A percentile compares a stretch with the other conserved stretches of the same genome.
Evolutionary conservation across 1,140 invertebrate genomes (phyloP).

Genomic region (Bombus impatiens): DNA sequence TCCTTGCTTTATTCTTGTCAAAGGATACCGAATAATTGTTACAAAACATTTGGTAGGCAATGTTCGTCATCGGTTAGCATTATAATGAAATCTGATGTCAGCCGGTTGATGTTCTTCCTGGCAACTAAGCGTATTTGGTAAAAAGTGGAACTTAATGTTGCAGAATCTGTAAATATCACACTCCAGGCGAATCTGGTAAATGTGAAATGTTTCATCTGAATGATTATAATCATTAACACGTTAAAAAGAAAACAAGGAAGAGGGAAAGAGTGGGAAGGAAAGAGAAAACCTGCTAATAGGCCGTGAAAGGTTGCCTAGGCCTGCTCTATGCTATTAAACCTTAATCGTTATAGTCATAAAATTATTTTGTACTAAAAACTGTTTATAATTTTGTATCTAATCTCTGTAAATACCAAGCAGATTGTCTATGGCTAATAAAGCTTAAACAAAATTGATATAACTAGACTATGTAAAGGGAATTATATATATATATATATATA

Average conservation of each 20-base stretch:
- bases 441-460: constrained; percentile 68
- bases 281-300: constrained; percentile 62
- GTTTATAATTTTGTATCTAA: constrained; percentile 81
- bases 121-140: background rate
- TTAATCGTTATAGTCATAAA: constrained; percentile 78
- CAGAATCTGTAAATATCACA: constrained; percentile 32
- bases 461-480: constrained; percentile 57
- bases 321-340: constrained; percentile 72
- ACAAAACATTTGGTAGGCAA: background rate
- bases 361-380: constrained; percentile 80
- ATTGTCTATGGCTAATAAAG: constrained; percentile 69
- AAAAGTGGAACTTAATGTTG: background rate
- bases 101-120: background rate
- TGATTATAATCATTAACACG: constrained; percentile 14
- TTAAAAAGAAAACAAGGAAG: background rate
- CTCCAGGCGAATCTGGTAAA: background rate
- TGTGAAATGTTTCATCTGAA: constrained; percentile 16
- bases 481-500: constrained; percentile 54
- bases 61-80: background rate
- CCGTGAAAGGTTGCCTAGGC: constrained; percentile 62
- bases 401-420: constrained; percentile 78
- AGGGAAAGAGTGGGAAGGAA: constrained; percentile 16
- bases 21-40: background rate
- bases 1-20: background rate
- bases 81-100: background rate